These are phyloP conservation scores for Clitarchus hookeri DNA, from an alignment of 2,888 invertebrate species.

Conservation along the genomic window DNA sequence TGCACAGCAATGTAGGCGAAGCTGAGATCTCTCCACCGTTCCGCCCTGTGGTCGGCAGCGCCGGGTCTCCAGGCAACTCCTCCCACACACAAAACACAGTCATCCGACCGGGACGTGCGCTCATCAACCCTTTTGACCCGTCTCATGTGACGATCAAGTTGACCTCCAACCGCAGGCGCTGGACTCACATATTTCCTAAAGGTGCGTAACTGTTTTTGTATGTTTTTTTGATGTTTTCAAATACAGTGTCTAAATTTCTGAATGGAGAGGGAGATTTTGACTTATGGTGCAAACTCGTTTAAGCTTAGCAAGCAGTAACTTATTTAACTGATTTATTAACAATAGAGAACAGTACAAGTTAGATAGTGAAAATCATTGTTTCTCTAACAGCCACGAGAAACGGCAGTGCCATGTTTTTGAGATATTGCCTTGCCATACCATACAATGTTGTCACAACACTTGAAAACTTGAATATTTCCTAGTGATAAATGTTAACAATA, in stretches of 20 bases:
- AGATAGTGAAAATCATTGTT: no score
- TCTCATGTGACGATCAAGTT: constrained; percentile 95
- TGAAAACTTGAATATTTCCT: no score
- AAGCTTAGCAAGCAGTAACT: not conserved
- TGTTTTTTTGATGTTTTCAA: not conserved
- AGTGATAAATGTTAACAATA: no score
- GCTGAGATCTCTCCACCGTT: constrained; percentile 59
- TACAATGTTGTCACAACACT: no score
- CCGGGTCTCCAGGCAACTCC: constrained; percentile 57
- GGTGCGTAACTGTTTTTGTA: constrained; percentile 55
- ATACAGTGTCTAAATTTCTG: not conserved
- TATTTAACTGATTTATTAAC: no score
- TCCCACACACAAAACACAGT: constrained; percentile 42
- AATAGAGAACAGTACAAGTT: no score
- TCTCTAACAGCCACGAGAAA: no score
- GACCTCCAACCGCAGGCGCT: constrained; percentile 91
- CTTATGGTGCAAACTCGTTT: not conserved
- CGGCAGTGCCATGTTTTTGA: no score
- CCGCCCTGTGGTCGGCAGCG: constrained; percentile 62
- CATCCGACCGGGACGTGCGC: constrained; percentile 75
- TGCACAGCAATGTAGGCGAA: constrained; percentile 52
- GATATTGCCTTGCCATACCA: no score
- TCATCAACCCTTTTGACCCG: constrained; percentile 98
- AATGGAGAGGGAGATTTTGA: no score
- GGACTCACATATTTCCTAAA: constrained; percentile 99